Percentiles rank a stretch among this genome's conserved stretches.
Conservation (phyloP, 1,140 invertebrate species). For the Gonatopus flavifemur region DNA sequence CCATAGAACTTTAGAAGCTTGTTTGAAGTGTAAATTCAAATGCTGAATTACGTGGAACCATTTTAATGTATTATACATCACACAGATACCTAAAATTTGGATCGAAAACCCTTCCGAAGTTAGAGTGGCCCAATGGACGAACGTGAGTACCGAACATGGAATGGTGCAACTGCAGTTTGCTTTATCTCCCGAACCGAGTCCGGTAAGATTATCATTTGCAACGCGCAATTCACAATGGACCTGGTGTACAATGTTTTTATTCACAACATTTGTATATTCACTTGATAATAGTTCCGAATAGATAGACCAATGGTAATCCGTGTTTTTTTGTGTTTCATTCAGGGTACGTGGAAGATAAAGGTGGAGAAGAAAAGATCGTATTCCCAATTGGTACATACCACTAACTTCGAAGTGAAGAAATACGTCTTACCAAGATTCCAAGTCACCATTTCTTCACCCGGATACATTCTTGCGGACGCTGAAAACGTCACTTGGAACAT, state of each 20-base stretch:
- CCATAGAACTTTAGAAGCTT: too few relatives aligned
- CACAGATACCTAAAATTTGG: conserved; percentile 62
- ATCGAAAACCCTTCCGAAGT: conserved; percentile 64
- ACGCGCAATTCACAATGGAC: too few relatives aligned
- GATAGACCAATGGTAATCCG: too few relatives aligned
- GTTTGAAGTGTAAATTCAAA: too few relatives aligned
- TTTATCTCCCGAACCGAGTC: conserved; percentile 59
- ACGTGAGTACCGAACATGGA: conserved; percentile 58
- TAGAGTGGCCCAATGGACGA: conserved; percentile 63
- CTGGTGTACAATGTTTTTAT: too few relatives aligned
- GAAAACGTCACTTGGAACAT: conserved; percentile 60
- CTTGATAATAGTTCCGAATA: too few relatives aligned
- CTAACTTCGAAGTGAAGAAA: conserved; percentile 63
- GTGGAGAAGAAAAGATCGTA: conserved; percentile 49
- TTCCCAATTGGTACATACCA: conserved; percentile 48
- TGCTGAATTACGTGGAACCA: too few relatives aligned
- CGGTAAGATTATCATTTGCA: conserved; percentile 44
- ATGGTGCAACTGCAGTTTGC: conserved; percentile 61
- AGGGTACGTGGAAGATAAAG: conserved; percentile 64
- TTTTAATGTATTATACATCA: too few relatives aligned
- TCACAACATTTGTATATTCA: too few relatives aligned
- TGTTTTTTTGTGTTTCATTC: neutral
- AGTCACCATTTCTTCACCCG: conserved; percentile 64
- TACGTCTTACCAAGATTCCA: conserved; percentile 70
- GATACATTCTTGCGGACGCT: conserved; percentile 61